Base-by-base conservation (phyloP, 2,888 invertebrate genomes). In the Hypolimnas misippus region DNA sequence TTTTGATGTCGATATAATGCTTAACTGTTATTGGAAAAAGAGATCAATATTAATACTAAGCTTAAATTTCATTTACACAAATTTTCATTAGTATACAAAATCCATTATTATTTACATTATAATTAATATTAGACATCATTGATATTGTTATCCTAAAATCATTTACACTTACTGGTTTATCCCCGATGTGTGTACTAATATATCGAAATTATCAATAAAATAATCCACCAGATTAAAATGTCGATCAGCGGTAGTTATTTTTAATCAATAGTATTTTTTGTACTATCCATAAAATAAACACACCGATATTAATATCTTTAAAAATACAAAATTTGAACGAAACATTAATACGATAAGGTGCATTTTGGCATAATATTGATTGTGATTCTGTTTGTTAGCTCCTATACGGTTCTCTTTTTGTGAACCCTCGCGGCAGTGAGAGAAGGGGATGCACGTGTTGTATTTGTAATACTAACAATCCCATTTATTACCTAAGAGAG, bases 191-290 rank as follows among this genome's bases (percentile, higher is more conserved):
- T 78, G 78, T 82, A 86, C 5, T 35, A 35, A 83, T 86, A 84
- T 86, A 83, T 85, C 85, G 80, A 67, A 63, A 67, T 76, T 74
- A 71, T 76, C 75, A 75, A 76, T 72, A 78, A 77, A 80, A 84
- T 83, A 80, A 83, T 76, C 74, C 65, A 74, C 70, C 57, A 77
- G 82, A 85, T 87, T 85, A 84, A 73, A 81, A 81, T 79, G 78
- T 73, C 63, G 84, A 85, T 82, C 85, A 86, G 77, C 75, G 69
- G 65, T 10, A 50, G 52, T 42, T 51, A 19, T 10, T 77, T 77
- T 76, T 75, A 77, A 83, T 87, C 84, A 82, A 87, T 84, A 82
- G 76, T 75, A 78, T 82, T 84, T 12, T 83, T 83, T 86, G 84
- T 83, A 83, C 84, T 81, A 83, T 72, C 76, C 78, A 77, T 76